Conservation (phyloP, 1,140 invertebrate genomes). For the Paracyclopina nana region DNA sequence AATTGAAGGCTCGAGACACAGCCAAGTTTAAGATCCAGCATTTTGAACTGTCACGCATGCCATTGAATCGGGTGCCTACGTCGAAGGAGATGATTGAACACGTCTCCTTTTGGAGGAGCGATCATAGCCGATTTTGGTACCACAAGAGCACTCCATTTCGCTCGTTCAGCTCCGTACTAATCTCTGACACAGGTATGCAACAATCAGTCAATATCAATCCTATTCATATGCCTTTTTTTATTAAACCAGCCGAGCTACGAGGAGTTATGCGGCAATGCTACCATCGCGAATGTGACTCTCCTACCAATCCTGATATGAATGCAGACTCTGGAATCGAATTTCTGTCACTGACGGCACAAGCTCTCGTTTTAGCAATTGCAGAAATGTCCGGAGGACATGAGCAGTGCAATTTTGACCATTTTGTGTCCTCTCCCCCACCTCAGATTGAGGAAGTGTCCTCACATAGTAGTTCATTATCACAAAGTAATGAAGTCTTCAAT, state of each 20-base stretch:
- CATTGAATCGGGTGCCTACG: slow-evolving; percentile 16
- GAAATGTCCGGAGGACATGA: background rate
- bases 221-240: slow-evolving; percentile 1
- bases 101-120: slow-evolving; percentile 23
- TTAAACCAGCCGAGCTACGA: slow-evolving; percentile 16
- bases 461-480: too few species aligned
- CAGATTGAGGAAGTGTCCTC: too few species aligned
- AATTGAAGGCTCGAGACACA: background rate
- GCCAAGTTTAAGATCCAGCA: background rate
- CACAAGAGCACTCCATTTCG: slow-evolving; percentile 18
- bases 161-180: slow-evolving; percentile 25
- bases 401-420: background rate
- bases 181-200: slow-evolving; percentile 27
- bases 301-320: slow-evolving; percentile 6
- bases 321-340: too few species aligned
- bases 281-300: slow-evolving; percentile 25
- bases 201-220: background rate
- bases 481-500: too few species aligned
- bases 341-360: too few species aligned
- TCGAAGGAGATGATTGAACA: slow-evolving; percentile 19
- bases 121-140: slow-evolving; percentile 26
- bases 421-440: too few species aligned
- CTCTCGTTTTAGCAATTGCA: background rate
- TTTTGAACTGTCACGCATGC: slow-evolving; percentile 20
- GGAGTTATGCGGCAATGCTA: slow-evolving; percentile 28